Evolutionary conservation across 2,888 invertebrate genomes (phyloP), one percentile per base, ranked within the genome.

Genomic region (Kuschelorhynchus macadamiae): DNA sequence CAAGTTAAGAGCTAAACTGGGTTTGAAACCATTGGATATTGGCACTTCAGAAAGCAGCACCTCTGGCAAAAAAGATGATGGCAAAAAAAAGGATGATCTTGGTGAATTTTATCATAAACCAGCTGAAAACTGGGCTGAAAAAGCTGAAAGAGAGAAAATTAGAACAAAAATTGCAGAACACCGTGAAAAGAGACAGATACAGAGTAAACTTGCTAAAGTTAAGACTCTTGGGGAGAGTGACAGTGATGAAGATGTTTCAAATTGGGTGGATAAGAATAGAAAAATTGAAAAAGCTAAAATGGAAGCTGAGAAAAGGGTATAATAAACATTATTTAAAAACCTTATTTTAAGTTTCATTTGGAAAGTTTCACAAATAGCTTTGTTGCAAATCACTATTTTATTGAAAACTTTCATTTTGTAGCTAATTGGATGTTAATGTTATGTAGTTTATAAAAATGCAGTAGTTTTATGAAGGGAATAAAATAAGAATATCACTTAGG

Each of bases 91-190:
- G 70, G 87, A 87, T 76, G 87, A 87, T 77, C 79, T 87, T 82
- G 94, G 94, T 55, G 94, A 95, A 80, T 95, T 94, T 85, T 91
- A 94, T 79, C 95, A 95, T 82, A 93, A 92, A 83, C 95, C 95
- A 16, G 94, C 93, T 21, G 87, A 88, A 70, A 94, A 94, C 83
- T 85, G 92, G 55, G 86, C 89, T 9, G 87, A 91, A 21, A 92
- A 93, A 78, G 88, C 89, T 67, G 87, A 91, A 77, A 88, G 91
- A 0, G 94, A 96, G 72, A 94, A 95, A 81, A 81, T 98, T 2
- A 89, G 92, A 12, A 92, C 94, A 71, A 94, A 91, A 79, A 84
- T 98, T 2, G 88, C 89, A 42, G 88, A 90, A 72, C 89, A 91
- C 18, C 91, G 91, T 77, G 94, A 96, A 79, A 96, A 93, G 79